Evolutionary conservation across 2,888 invertebrate species (phyloP), one percentile per base, ranked within the genome.

Genomic region (Orthonevra nobilis): DNA sequence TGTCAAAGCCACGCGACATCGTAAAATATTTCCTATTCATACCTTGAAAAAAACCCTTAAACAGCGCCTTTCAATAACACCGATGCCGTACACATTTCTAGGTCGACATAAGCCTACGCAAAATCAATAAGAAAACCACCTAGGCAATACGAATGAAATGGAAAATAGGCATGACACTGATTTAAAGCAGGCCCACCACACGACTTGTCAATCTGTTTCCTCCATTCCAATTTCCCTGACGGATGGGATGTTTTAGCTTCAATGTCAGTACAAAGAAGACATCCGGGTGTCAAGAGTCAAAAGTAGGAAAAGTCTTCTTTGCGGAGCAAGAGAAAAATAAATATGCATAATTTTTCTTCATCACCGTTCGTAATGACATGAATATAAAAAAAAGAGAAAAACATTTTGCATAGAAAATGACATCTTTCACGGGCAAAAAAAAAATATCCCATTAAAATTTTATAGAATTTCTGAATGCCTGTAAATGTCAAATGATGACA

Each of bases 401-500:
- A 20, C 14, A 40, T 63, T 50, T 48, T 30, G 30, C 28, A 20
- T 32, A 30, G 26, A 15, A 38, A 61, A 46, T 61, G 60, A 30
- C 46, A 46, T 48, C 26, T 28, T 48, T 48, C 12, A 36, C 12
- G 9, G 7, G 5, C n/a, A n/a, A 23, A 40, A 20, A 40, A 32
- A 20, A 19, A 12, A 23, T 12, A 14, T 38, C 2, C 26, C 32
- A 36, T 46, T 48, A 28, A 26, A 17, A n/a, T 54, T 42, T 30
- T 56, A 42, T 42, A 14, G 40, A 30, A 54, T 54, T 42, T 54
- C 17, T n/a, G 19, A 44, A 7, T 15, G 9, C 10, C 4, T 14
- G 14, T 34, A 56, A 42, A 56, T 56, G 40, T 42, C 38, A 56
- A 20, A 42, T 56, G 52, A 30, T 12, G 56, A 54, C 26, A 26